phyloP scores from a whole-genome alignment of 2,113 vertebrate species.

The Rhizomys pruinosus region DNA sequence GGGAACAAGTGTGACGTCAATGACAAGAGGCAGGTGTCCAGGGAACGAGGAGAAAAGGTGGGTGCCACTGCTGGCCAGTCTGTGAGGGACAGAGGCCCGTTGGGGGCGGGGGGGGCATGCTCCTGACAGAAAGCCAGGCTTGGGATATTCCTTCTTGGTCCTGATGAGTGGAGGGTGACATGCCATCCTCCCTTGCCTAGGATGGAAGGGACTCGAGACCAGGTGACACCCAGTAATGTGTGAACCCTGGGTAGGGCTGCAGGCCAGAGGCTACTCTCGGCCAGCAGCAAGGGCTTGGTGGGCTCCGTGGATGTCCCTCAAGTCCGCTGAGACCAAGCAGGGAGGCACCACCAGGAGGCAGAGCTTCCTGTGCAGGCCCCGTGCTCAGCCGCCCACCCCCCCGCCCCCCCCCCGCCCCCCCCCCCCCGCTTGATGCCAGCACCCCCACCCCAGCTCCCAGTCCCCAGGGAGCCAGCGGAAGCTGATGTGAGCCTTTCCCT shows the following conservation, averaged over 20 bases:
- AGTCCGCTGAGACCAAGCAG: not conserved
- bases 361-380: not conserved
- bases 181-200: not conserved
- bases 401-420: not conserved
- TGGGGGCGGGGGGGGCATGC: not conserved
- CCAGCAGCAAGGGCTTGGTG: not conserved
- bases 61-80: conserved; percentile 41
- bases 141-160: not conserved
- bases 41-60: conserved; percentile 97
- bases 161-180: not conserved
- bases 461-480: not conserved
- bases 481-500: not conserved
- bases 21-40: conserved; percentile 97
- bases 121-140: rapidly evolving
- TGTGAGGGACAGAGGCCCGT: too few species aligned
- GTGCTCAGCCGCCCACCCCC: too few species aligned
- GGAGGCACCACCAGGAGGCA: not conserved
- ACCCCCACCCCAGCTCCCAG: not conserved
- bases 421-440: not conserved
- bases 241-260: not conserved
- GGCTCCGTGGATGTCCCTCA: not conserved
- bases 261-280: not conserved
- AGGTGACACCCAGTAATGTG: not conserved
- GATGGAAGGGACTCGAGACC: too few species aligned
- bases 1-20: conserved; percentile 99